phyloP scores from a whole-genome alignment of 2,113 vertebrate genomes.

The Phycodurus eques region DNA sequence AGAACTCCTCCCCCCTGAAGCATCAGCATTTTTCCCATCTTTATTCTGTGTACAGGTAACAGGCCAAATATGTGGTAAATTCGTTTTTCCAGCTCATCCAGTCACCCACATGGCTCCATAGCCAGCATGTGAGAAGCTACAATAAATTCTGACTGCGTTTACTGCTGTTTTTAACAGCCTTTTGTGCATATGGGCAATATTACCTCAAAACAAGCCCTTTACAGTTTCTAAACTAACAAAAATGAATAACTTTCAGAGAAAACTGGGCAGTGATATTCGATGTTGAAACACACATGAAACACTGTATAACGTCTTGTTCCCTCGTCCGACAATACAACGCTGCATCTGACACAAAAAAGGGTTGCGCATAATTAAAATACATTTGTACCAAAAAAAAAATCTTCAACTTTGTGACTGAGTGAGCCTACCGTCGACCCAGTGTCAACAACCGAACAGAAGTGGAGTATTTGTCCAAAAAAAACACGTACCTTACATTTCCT shows the following conservation, averaged over 20 bases:
- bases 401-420: neutral
- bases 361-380: neutral
- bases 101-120: no score
- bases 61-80: neutral
- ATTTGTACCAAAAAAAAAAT: neutral
- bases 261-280: no score
- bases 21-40: conserved; percentile 50
- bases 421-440: no score
- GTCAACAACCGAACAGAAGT: neutral
- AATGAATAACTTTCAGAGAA: no score
- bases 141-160: neutral
- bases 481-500: conserved; percentile 55
- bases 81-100: neutral
- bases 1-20: conserved; percentile 41
- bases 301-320: no score
- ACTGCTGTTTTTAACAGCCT: neutral
- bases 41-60: conserved; percentile 42
- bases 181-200: no score
- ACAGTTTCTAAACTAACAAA: no score
- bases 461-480: neutral
- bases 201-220: no score
- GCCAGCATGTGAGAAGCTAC: neutral
- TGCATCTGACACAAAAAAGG: neutral
- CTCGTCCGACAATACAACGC: neutral
- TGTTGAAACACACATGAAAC: no score